Base-by-base conservation (phyloP, 2,888 invertebrate genomes). In the Epicampocera succincta region DNA sequence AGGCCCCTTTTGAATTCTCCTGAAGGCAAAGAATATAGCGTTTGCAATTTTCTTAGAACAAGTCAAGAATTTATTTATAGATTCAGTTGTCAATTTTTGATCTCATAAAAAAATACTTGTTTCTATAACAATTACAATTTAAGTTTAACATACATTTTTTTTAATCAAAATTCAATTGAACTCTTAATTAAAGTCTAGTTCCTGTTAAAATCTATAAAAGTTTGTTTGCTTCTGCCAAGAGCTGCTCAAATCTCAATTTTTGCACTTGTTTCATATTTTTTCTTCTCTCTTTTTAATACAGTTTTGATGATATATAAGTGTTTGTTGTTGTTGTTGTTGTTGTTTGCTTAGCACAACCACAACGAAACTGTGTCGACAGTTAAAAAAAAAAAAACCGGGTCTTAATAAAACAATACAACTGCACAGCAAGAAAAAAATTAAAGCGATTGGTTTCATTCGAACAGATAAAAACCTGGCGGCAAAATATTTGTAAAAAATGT, bases 141-240 rank as follows among this genome's bases (percentile, higher is more conserved):
- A 25, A 2, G 25, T 25, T 25, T 25, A 25, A 25, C 25, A 3
- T 25, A 3, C 25, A 5, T 5, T 5, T 25, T 5, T 46, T 58
- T 58, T 21, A 50, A 29, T 61, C 17, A 29, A 61, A 72, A 42
- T 12, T 48, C 61, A 68, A 73, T 68, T 79, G 61, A 21, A 19
- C 12, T 40, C 68, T 61, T 77, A 73, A 73, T 68, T 74, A 63
- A 60, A 68, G 54, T 15, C 40, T 61, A 73, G 73, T 79, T 79
- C 79, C 79, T 54, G 72, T 52, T 33, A 0, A 19, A 33, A 21
- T 44, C 1, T n/a, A 15, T 19, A 38, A 38, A 63, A 54, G 21
- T 44, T n/a, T 42, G 12, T 52, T 40, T 40, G n/a, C 11, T n/a
- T 13, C 40, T 50, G 38, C 12, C 21, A 38, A 12, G 13, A 50